These are phyloP conservation scores for Neodontobutis hainanensis DNA, from an alignment of 2,113 vertebrate species.

Conservation along the genomic window DNA sequence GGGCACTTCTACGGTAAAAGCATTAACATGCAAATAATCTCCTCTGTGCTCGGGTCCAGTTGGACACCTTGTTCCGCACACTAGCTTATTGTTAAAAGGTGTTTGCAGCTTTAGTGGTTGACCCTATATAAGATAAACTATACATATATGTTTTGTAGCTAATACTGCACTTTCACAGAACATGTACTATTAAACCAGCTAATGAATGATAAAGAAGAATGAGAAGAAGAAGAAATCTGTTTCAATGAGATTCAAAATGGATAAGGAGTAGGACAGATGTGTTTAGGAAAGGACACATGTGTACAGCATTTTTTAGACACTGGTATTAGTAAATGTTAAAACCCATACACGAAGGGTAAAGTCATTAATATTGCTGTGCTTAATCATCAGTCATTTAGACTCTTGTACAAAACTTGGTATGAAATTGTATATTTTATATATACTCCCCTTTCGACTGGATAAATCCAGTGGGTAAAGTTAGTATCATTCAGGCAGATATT, in stretches of 20 bases:
- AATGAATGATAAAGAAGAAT: not conserved
- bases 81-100: conserved; percentile 56
- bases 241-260: not conserved
- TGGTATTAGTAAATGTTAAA: conserved; percentile 4
- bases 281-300: not conserved
- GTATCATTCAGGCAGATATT: conserved; percentile 31
- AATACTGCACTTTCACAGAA: not conserved
- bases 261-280: conserved; percentile 15
- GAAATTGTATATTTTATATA: conserved; percentile 24
- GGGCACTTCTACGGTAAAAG: conserved; percentile 36
- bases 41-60: not conserved
- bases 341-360: conserved; percentile 4
- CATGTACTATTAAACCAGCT: not conserved
- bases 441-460: not conserved
- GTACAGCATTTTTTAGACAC: not conserved
- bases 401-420: conserved; percentile 28
- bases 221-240: not conserved
- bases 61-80: conserved; percentile 7
- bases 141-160: conserved; percentile 22
- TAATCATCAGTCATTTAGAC: conserved; percentile 17
- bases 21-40: conserved; percentile 64
- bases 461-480: conserved; percentile 17
- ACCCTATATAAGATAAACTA: conserved; percentile 11
- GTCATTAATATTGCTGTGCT: conserved; percentile 50
- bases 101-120: conserved; percentile 44